Evolutionary conservation across 2,797 vertebrate genomes (phyloP).

Genomic region (Euthynnus affinis): DNA sequence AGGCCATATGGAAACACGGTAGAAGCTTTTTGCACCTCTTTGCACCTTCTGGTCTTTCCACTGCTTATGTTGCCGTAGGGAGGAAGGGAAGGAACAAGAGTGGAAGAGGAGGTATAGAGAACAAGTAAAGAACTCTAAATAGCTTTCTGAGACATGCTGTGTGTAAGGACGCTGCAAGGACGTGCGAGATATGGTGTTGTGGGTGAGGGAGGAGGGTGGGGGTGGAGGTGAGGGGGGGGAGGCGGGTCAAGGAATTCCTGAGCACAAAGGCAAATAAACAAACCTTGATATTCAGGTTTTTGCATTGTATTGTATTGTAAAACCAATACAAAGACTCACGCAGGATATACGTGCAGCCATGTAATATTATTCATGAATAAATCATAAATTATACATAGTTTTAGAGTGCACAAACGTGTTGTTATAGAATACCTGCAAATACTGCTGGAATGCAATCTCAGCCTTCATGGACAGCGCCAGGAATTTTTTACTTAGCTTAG

Average conservation of each 20-base stretch:
- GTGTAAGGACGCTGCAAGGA: constrained; percentile 77
- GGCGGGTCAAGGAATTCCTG: constrained; percentile 16
- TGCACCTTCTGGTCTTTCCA: constrained; percentile 69
- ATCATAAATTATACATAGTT: constrained; percentile 16
- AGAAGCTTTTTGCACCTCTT: constrained; percentile 82
- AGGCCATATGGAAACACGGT: constrained; percentile 65
- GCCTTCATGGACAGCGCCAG: no score
- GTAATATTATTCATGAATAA: not conserved
- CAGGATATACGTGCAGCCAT: not conserved
- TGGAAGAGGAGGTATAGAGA: constrained; percentile 47
- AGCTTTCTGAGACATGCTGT: constrained; percentile 64
- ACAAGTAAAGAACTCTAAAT: constrained; percentile 68
- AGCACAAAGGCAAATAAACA: constrained; percentile 48
- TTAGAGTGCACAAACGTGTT: not conserved
- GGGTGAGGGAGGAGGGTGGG: not conserved
- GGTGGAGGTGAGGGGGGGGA: not conserved
- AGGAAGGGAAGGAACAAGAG: constrained; percentile 31
- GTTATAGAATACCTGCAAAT: constrained; percentile 3
- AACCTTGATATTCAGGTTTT: constrained; percentile 23
- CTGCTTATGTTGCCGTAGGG: constrained; percentile 64
- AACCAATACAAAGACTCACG: not conserved
- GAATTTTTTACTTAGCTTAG: no score
- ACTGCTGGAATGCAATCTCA: constrained; percentile 10
- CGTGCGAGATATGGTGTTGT: constrained; percentile 28
- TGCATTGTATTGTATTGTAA: no score